Evolutionary conservation across 1,140 invertebrate species (phyloP).

Genomic region (Homarus americanus): DNA sequence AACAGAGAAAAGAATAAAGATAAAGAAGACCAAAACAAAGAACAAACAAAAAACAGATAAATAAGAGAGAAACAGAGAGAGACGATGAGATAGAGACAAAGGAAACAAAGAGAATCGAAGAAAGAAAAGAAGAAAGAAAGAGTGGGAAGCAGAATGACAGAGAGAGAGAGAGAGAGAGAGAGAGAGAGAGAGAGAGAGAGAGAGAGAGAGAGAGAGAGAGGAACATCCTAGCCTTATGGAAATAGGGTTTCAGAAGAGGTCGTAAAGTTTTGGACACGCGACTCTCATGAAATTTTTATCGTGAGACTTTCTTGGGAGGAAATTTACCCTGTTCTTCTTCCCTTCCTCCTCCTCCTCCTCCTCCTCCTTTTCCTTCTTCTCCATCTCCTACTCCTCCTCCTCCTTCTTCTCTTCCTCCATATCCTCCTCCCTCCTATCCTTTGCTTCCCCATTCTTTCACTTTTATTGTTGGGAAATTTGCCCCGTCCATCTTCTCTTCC

Average conservation of each 20-base stretch:
- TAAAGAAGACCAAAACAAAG: too few species aligned
- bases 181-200: not conserved
- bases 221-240: slow-evolving; percentile 24
- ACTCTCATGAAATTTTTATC: slow-evolving; percentile 43
- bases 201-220: not conserved
- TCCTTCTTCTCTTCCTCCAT: too few species aligned
- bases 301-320: slow-evolving; percentile 12
- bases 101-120: too few species aligned
- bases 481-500: too few species aligned
- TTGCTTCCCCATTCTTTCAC: too few species aligned
- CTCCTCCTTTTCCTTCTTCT: too few species aligned
- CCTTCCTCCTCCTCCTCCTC: too few species aligned
- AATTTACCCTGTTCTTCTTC: not conserved
- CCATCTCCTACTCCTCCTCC: too few species aligned
- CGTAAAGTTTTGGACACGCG: slow-evolving; percentile 24
- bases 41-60: not conserved
- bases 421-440: too few species aligned
- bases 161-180: not conserved
- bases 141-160: not conserved
- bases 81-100: not conserved
- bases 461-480: too few species aligned
- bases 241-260: slow-evolving; percentile 23
- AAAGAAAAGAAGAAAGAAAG: not conserved
- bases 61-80: too few species aligned
- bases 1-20: not conserved